Evolutionary conservation across 2,113 vertebrate genomes (phyloP), one percentile per base, ranked within the genome.

Genomic region (Sciurus niger): DNA sequence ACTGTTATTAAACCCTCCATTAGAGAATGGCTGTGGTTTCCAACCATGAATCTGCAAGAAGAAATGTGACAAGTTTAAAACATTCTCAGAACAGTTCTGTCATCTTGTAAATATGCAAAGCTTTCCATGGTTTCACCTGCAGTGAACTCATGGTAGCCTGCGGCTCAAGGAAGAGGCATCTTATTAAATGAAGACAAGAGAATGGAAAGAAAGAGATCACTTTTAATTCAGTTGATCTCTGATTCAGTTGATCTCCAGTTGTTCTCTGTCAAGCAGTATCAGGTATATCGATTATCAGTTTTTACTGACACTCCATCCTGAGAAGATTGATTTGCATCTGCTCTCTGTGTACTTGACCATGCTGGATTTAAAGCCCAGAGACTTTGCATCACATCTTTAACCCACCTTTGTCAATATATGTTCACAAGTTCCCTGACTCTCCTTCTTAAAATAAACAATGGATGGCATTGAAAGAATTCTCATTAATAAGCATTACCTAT

Each of bases 121-220:
- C 28, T 68, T 12, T 60, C 10, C 53, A 10, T 48, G 55, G 6
- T 14, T 94, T 83, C 37, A 82, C 4, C 32, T 37, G 1, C 43
- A 40, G 7, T 70, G 28, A 91, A 22, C 17, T 28, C 89, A 16
- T 48, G 22, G 37, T 34, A 48, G 46, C 34, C 77, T 92, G 1
- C 92, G 43, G 90, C 51, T 94, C 48, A 83, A n/a, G 17, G 18
- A 68, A 79, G 28, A 72, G 11, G 30, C 6, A 24, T 74, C 43
- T 89, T 70, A 53, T 89, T 77, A 79, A 91, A 93, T 86, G 37
- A 96, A 14, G 43, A 25, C 18, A 7, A 95, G 13, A 55, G 12
- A 80, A 94, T 74, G 11, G 65, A 85, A 94, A 79, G 55, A 83
- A 93, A 65, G 55, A 78, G 13, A n/a, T 6, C 6, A 55, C 14